Percentiles rank a stretch among this genome's conserved stretches.
Evolutionary conservation across 2,113 vertebrate genomes (phyloP).

Genomic region (Microcebus murinus): DNA sequence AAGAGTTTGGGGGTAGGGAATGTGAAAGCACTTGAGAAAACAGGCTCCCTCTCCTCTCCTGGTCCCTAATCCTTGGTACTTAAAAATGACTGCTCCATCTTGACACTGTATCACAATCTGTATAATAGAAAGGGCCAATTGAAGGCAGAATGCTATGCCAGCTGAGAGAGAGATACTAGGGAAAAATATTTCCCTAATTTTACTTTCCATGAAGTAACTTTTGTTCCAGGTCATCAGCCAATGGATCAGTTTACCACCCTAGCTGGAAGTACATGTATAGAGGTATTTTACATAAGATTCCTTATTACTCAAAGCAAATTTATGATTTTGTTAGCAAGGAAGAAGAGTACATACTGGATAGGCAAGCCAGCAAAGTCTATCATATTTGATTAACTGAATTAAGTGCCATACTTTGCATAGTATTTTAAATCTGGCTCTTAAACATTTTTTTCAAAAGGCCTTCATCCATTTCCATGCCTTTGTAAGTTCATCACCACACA

Average conservation of each 20-base stretch:
- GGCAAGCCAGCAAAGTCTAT: neutral
- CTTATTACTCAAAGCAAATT: neutral
- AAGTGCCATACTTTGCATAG: neutral
- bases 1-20: neutral
- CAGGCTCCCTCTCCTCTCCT: neutral
- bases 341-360: neutral
- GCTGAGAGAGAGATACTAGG: neutral
- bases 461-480: neutral
- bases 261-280: neutral
- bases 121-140: neutral
- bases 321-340: conserved; percentile 10
- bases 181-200: neutral
- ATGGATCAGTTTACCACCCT: neutral
- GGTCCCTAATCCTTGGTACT: neutral
- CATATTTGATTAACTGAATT: neutral
- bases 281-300: neutral
- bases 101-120: neutral
- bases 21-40: neutral
- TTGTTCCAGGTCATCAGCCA: neutral
- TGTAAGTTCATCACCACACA: neutral
- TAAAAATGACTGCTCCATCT: neutral
- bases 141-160: neutral
- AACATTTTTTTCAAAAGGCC: neutral
- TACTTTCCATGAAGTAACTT: neutral
- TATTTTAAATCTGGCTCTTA: conserved; percentile 19